Evolutionary conservation across 2,113 vertebrate species (phyloP).

Genomic region (Ophthalmolycus amberensis): DNA sequence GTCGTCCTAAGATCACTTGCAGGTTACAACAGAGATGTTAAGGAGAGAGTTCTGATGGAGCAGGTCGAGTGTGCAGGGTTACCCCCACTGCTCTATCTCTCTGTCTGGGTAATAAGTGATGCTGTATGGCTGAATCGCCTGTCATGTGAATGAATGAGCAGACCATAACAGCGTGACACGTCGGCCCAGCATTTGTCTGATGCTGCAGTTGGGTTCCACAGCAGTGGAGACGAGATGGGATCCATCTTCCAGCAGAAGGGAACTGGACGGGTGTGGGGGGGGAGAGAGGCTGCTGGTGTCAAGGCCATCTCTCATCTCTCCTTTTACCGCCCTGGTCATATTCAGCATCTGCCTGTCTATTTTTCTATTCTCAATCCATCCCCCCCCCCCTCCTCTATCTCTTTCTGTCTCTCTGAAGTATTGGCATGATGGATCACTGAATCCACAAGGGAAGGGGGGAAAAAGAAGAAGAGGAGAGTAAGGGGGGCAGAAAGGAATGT

Average conservation of each 20-base stretch:
- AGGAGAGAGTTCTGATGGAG: slow-evolving; percentile 2
- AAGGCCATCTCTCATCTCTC: slow-evolving; percentile 37
- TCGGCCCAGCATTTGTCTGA: slow-evolving; percentile 43
- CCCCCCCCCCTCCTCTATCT: background rate
- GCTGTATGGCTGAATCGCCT: slow-evolving; percentile 49
- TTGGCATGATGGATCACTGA: slow-evolving; percentile 52
- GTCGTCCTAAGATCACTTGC: background rate
- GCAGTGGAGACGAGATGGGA: slow-evolving; percentile 40
- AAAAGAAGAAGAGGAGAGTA: background rate
- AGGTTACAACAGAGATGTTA: background rate
- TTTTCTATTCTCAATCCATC: slow-evolving; percentile 25
- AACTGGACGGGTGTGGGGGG: background rate
- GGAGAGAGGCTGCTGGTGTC: slow-evolving; percentile 29
- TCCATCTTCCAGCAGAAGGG: slow-evolving; percentile 42
- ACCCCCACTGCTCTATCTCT: slow-evolving; percentile 2
- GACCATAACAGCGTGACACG: slow-evolving; percentile 27
- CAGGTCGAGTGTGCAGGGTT: background rate
- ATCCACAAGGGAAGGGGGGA: slow-evolving; percentile 31
- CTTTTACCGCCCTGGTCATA: slow-evolving; percentile 19
- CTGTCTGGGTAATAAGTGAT: slow-evolving; percentile 50
- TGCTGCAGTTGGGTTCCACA: slow-evolving; percentile 39
- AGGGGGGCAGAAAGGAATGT: slow-evolving; percentile 3
- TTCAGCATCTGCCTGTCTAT: slow-evolving; percentile 23
- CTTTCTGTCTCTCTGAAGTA: slow-evolving; percentile 28
- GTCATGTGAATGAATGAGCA: slow-evolving; percentile 66